Evolutionary conservation across 2,797 vertebrate species (phyloP).

Genomic region (Mus minutoides): DNA sequence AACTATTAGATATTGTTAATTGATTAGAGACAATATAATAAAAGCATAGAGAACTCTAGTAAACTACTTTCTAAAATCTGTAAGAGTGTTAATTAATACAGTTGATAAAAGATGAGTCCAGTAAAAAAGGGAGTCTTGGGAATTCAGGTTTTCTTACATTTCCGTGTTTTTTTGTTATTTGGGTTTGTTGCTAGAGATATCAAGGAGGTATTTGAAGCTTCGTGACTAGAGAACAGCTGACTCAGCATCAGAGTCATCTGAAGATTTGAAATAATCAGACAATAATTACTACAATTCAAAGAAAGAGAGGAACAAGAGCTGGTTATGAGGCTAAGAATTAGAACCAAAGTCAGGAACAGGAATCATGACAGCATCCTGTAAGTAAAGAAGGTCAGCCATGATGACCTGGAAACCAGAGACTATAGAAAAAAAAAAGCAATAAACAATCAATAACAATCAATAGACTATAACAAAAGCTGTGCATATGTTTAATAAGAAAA

Average conservation of each 20-base stretch:
- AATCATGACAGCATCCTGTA: neutral
- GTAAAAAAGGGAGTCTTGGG: neutral
- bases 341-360: neutral
- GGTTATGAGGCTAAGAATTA: neutral
- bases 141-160: neutral
- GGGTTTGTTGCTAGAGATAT: neutral
- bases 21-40: neutral
- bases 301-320: neutral
- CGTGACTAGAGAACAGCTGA: neutral
- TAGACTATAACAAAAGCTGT: neutral
- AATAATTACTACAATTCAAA: neutral
- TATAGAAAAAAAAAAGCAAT: neutral
- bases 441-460: neutral
- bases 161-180: neutral
- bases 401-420: neutral
- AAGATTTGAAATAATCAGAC: neutral
- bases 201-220: neutral
- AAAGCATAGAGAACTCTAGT: neutral
- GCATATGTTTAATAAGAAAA: neutral
- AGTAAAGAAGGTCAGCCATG: neutral
- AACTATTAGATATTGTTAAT: neutral
- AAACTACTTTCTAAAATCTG: neutral
- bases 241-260: neutral
- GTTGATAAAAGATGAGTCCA: neutral
- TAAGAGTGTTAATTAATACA: neutral